These are phyloP conservation scores for Picus viridis DNA, from an alignment of 2,797 vertebrate species.

Conservation along the genomic window DNA sequence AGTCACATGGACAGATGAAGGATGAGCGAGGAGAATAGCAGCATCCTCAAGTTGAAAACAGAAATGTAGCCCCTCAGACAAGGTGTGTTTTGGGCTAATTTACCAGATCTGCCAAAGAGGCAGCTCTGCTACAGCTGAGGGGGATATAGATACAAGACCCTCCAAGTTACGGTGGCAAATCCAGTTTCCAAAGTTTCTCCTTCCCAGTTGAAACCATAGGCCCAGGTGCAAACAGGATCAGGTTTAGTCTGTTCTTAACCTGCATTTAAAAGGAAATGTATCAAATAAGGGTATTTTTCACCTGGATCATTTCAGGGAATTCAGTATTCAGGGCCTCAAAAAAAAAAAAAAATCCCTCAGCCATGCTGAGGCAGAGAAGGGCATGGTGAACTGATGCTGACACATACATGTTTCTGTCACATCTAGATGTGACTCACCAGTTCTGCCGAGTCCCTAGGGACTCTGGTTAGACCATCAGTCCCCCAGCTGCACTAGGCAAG, in stretches of 20 bases:
- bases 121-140: not conserved
- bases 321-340: not conserved
- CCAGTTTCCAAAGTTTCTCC: not conserved
- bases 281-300: not conserved
- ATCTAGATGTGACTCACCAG: not conserved
- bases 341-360: not conserved
- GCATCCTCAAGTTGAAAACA: not conserved
- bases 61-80: not conserved
- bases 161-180: not conserved
- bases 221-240: rapidly evolving
- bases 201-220: not conserved
- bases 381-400: not conserved
- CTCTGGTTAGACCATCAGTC: not conserved
- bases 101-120: not conserved
- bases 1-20: not conserved
- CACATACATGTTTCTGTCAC: not conserved
- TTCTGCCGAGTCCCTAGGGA: not conserved
- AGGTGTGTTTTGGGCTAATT: not conserved
- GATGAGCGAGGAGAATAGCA: not conserved
- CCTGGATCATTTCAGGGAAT: not conserved
- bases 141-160: not conserved
- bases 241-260: not conserved
- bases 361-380: not conserved
- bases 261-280: not conserved
- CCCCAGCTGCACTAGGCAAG: not conserved